A percentile compares a stretch with the other conserved stretches of the same genome.
These are phyloP conservation scores for Nebria brevicollis DNA, from an alignment of 2,888 invertebrate genomes.

Conservation along the genomic window DNA sequence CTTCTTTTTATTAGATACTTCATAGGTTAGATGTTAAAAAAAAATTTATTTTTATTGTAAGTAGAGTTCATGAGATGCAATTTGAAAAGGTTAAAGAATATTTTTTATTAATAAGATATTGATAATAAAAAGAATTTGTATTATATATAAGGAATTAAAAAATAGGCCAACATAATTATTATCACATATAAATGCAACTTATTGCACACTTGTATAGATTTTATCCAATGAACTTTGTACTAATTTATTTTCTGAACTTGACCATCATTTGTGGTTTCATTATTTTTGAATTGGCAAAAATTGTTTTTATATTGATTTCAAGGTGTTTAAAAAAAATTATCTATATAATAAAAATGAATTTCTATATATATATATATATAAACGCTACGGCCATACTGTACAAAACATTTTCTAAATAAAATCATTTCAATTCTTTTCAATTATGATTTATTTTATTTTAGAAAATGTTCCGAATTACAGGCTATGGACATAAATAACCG, in stretches of 20 bases:
- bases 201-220: conserved; percentile 42
- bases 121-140: background rate
- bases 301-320: background rate
- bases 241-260: conserved; percentile 33
- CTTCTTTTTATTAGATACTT: background rate
- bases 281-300: background rate
- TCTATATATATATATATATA: background rate
- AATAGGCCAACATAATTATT: background rate
- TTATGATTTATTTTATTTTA: too few species aligned
- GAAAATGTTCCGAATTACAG: too few species aligned
- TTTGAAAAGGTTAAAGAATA: background rate
- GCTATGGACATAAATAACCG: too few species aligned
- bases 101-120: background rate
- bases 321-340: background rate
- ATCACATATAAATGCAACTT: conserved; percentile 36
- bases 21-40: background rate
- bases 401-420: background rate
- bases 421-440: background rate
- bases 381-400: background rate
- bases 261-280: background rate
- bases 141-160: background rate
- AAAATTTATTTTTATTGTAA: background rate
- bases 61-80: conserved; percentile 1
- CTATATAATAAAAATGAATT: background rate
- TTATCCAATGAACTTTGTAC: conserved; percentile 41